Conservation (phyloP, 2,797 vertebrate genomes). For the Microctenopoma steveboyesi region DNA sequence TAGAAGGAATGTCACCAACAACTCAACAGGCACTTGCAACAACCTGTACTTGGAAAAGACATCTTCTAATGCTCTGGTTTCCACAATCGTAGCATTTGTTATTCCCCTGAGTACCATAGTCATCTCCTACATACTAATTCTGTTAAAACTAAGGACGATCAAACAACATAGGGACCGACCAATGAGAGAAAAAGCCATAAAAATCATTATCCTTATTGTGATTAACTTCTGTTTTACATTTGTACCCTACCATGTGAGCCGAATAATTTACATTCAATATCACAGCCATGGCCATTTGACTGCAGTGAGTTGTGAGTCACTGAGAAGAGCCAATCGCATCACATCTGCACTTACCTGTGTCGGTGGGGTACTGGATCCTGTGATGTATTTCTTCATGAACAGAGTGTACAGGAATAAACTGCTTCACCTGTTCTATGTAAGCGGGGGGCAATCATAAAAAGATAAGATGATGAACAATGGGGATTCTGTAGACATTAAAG, state of each 20-base stretch:
- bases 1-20: constrained; percentile 14
- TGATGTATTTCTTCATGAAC: constrained; percentile 84
- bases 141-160: constrained; percentile 70
- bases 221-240: constrained; percentile 80
- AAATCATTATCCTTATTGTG: constrained; percentile 77
- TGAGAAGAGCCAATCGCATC: constrained; percentile 73
- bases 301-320: not conserved
- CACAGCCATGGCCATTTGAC: constrained; percentile 12
- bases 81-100: constrained; percentile 76
- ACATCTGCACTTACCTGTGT: constrained; percentile 83
- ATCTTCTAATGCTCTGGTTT: constrained; percentile 67
- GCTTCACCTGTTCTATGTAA: constrained; percentile 67
- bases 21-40: constrained; percentile 61
- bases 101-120: constrained; percentile 75
- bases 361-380: constrained; percentile 78
- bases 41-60: constrained; percentile 79
- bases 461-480: constrained; percentile 3
- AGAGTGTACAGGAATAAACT: constrained; percentile 66
- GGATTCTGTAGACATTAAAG: not conserved
- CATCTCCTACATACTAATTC: constrained; percentile 76
- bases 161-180: constrained; percentile 46
- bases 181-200: constrained; percentile 72
- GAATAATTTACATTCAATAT: constrained; percentile 75
- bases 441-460: not conserved
- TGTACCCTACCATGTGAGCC: constrained; percentile 80